phyloP scores from a whole-genome alignment of 2,888 invertebrate species.

The Cosmia trapezina region DNA sequence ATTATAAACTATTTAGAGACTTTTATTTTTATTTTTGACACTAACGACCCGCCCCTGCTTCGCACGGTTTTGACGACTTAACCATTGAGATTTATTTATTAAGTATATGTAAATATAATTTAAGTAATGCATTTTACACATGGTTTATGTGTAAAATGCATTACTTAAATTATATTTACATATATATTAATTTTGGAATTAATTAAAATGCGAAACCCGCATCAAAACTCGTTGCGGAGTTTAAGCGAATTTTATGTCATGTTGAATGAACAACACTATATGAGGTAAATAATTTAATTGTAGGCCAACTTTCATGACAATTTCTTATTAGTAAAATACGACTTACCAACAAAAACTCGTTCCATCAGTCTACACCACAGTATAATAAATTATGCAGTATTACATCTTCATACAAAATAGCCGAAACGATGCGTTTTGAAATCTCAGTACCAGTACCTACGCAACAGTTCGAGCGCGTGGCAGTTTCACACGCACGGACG shows the following conservation, averaged over 20 bases:
- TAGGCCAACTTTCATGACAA: background rate
- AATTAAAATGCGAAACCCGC: too few species aligned
- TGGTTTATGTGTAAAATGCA: too few species aligned
- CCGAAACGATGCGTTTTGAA: too few species aligned
- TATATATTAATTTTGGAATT: too few species aligned
- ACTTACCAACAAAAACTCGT: slow-evolving; percentile 9
- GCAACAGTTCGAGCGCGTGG: too few species aligned
- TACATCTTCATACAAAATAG: too few species aligned
- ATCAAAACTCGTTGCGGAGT: background rate
- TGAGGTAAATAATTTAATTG: background rate
- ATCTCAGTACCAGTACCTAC: too few species aligned
- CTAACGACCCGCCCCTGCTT: background rate
- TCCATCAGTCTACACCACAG: background rate
- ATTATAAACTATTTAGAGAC: background rate
- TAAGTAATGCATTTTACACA: too few species aligned
- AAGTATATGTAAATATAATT: too few species aligned
- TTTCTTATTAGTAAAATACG: slow-evolving; percentile 1
- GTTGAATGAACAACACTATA: background rate
- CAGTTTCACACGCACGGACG: too few species aligned
- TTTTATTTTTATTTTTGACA: background rate
- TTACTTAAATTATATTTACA: too few species aligned
- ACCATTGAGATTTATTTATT: background rate
- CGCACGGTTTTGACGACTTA: background rate
- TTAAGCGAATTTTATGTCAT: background rate
- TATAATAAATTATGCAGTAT: too few species aligned